Base-by-base conservation (phyloP, 2,888 invertebrate species). In the Blastobasis adustella region DNA sequence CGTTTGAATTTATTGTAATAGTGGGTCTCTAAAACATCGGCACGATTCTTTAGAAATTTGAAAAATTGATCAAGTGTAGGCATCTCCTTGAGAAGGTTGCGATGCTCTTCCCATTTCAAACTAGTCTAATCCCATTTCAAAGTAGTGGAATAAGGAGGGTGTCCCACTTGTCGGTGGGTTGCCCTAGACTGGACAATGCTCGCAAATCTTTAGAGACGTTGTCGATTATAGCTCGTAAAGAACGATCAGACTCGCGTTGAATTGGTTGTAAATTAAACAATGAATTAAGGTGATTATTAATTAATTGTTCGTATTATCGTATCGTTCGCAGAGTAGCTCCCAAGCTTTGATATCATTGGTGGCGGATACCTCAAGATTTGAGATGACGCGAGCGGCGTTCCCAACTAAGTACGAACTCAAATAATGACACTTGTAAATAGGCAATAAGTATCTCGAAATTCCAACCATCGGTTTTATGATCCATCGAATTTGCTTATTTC, bases 361-460 rank as follows among this genome's bases (percentile, higher is more conserved):
- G 1, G 49, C n/a, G 7, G 49, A 45, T n/a, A 54, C 47, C 7
- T 53, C 51, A 10, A 57, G 38, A 4, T 47, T n/a, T n/a, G n/a
- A n/a, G n/a, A n/a, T n/a, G n/a, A n/a, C n/a, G n/a, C n/a, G n/a
- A n/a, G n/a, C n/a, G 6, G 54, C 57, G 5, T 47, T 44, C 1
- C 48, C 53, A 10, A 58, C 55, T 38, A 63, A 52, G 9, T 55
- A 52, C 9, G 57, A 49, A 6, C 59, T 37, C 5, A 63, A 49
- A 47, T 60, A 65, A 41, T 62, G 59, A 49, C 60, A 60, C 47
- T 64, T 62, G 45, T 58, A 59, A 6, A 64, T 62, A 1, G 41
- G 49, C 8, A 57, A 51, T n/a, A 64, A 55, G 54, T 59, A 45
- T 63, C 60, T 23, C 50, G 47, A 43, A 54, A 63, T 43, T 61